Conservation (phyloP, 2,797 vertebrate species). For the Heteromormyrus szaboi region DNA sequence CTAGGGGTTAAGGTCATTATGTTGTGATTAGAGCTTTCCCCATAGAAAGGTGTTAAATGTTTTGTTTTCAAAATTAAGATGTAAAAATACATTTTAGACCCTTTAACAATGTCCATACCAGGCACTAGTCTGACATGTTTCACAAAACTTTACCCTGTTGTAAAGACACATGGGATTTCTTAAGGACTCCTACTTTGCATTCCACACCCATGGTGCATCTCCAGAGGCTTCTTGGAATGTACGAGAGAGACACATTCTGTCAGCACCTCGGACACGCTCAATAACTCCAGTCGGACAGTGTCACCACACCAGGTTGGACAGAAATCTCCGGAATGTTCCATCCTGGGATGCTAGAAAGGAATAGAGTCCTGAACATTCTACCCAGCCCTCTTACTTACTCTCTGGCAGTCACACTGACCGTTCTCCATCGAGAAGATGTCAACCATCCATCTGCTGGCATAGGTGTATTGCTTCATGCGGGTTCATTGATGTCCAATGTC, state of each 20-base stretch:
- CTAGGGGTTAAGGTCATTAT: neutral
- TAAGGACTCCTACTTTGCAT: neutral
- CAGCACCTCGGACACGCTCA: slow-evolving; percentile 49
- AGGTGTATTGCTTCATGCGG: neutral
- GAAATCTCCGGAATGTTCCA: neutral
- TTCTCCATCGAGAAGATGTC: neutral
- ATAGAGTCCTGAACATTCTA: neutral
- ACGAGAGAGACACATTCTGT: slow-evolving; percentile 42
- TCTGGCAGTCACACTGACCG: neutral
- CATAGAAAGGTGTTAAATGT: neutral
- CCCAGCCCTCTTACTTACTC: neutral
- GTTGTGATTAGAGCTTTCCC: neutral
- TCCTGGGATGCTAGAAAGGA: neutral
- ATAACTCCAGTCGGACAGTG: slow-evolving; percentile 51
- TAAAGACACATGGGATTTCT: neutral
- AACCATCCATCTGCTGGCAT: neutral
- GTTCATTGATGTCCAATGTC: neutral
- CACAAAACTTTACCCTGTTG: neutral
- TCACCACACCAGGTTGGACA: slow-evolving; percentile 34
- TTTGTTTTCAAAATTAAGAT: neutral
- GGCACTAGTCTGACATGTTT: neutral
- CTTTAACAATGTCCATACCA: neutral
- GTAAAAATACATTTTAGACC: neutral
- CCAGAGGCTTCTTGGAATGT: slow-evolving; percentile 45
- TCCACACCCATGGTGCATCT: slow-evolving; percentile 38